Evolutionary conservation across 2,113 vertebrate species (phyloP), one percentile per base, ranked within the genome.

Genomic region (Chaenogobius annularis): DNA sequence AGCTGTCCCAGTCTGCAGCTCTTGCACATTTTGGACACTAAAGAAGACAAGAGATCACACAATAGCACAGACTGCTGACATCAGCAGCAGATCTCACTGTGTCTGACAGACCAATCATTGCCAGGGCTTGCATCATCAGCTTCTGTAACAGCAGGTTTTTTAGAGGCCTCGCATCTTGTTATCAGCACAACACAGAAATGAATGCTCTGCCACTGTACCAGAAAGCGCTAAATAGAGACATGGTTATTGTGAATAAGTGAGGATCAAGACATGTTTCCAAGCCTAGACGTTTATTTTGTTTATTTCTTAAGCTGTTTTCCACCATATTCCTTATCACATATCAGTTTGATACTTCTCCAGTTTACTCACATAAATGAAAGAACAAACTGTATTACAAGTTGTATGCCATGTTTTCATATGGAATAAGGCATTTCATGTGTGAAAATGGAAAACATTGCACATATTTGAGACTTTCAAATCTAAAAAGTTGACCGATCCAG

Each of bases 71-170:
- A 52, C 37, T 73, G 81, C 85, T 79, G 84, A 88, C 84, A 82
- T 84, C 84, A 81, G 79, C 84, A 74, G 58, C 70, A 37, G 58
- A 61, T 69, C 72, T 69, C 73, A 63, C 20, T 10, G 23, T 78
- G 66, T 80, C 76, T 68, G 70, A 83, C 74, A 78, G 79, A 75
- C 59, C 37, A 77, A 70, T 66, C 61, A 61, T 90, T 90, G 75
- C 87, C 46, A n/a, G 56, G 55, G 19, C 64, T 89, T 90, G 82
- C 84, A 82, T 88, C 88, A 88, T 81, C 69, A 50, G 70, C 35
- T 80, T 83, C 82, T 83, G 82, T 86, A 83, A 82, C 62, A 67
- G 23, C 62, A 47, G 73, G 43, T 31, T 70, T 85, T 81, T 83
- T 70, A 68, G 37, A 83, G 47, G 78, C 44, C 54, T 59, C 58